Base-by-base conservation (phyloP, 2,888 invertebrate species). In the Protodeltote pygarga region DNA sequence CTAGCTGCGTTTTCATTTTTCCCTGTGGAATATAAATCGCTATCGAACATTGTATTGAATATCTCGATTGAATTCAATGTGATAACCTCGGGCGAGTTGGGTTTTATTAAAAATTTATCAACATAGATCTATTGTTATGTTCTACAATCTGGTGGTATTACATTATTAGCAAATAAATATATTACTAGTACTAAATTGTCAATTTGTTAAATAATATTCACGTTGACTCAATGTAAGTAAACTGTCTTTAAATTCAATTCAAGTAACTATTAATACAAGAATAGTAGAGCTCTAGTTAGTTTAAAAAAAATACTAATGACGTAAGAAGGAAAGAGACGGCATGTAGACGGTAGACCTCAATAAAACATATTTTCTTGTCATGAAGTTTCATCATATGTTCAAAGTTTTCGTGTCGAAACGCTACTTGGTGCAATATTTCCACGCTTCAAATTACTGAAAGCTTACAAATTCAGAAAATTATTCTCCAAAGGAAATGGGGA, bases 361-460 rank as follows among this genome's bases (percentile, higher is more conserved):
- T n/a, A n/a, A n/a, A n/a, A n/a, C 19, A 19, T 1, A 39, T 20
- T 39, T 41, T 24, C 3, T n/a, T 3, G 6, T 6, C 17, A n/a
- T n/a, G n/a, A n/a, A n/a, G n/a, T n/a, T n/a, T n/a, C n/a, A n/a
- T 9, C 19, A 5, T 1, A 8, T 21, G 16, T 49, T 19, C 25
- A 6, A 14, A 33, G 8, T 25, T 21, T 40, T 37, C 27, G 16
- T 23, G 9, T 11, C 21, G 2, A 5, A 8, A 15, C 3, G 11
- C 28, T 33, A 45, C 50, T 50, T 51, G 41, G 39, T 65, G 50
- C 48, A 62, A 59, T 66, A 62, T 53, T 40, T 45, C 45, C 34
- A 33, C 54, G 52, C 64, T 64, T 73, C 61, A 52, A 73, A 69
- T 75, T 50, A 71, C 65, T 49, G 55, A 62, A 66, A 60, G 53